Percentiles rank a stretch among this genome's conserved stretches.
These are phyloP conservation scores for Lathamus discolor DNA, from an alignment of 2,113 vertebrate genomes.

Conservation along the genomic window DNA sequence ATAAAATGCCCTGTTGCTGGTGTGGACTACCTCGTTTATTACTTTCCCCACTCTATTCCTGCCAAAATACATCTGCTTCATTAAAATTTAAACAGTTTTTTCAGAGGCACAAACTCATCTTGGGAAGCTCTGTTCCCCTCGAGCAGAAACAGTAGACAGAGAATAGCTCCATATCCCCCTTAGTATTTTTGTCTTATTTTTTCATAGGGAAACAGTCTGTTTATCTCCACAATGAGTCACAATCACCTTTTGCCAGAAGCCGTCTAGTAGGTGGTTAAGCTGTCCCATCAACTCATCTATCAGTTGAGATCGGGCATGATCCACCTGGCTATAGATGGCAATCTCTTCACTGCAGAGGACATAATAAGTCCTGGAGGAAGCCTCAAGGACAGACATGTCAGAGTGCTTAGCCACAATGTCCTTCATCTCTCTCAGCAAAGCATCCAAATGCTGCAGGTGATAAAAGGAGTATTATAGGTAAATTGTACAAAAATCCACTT, in stretches of 20 bases:
- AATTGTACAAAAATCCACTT: background rate
- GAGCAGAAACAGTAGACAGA: background rate
- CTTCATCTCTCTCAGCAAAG: conserved; percentile 77
- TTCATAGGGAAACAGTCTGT: background rate
- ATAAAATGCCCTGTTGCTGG: background rate
- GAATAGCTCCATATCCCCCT: background rate
- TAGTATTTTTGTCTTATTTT: background rate
- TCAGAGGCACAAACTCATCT: background rate
- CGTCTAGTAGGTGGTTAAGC: conserved; percentile 71
- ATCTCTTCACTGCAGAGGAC: conserved; percentile 74
- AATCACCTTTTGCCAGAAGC: conserved; percentile 73
- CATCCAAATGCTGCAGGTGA: conserved; percentile 74
- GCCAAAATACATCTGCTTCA: background rate
- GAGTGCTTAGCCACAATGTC: conserved; percentile 74
- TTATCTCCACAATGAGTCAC: background rate
- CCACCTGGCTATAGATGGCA: conserved; percentile 53
- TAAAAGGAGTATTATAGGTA: background rate
- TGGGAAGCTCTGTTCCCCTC: background rate
- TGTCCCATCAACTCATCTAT: conserved; percentile 76
- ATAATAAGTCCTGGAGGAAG: conserved; percentile 78
- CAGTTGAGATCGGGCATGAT: conserved; percentile 72
- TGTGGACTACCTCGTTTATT: background rate
- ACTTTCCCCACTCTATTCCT: background rate
- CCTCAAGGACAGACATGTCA: conserved; percentile 77
- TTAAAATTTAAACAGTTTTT: background rate